Percentiles rank a stretch among this genome's conserved stretches.
These are phyloP conservation scores for Megaustenia siamemsis DNA, from an alignment of 2,888 invertebrate species.

Conservation along the genomic window DNA sequence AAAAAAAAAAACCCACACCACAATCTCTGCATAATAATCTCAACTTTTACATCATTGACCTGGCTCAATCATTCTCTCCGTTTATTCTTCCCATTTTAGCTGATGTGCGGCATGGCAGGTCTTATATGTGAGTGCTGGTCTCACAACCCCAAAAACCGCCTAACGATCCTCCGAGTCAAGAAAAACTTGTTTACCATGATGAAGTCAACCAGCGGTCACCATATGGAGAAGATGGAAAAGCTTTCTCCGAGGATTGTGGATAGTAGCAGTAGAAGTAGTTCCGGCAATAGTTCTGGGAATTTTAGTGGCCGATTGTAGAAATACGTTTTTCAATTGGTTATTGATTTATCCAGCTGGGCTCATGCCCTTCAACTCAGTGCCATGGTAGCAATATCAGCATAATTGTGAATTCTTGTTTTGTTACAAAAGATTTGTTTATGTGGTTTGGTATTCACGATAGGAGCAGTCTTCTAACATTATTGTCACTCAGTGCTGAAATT, in stretches of 20 bases:
- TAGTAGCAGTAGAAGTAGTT: constrained; percentile 44
- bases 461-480: no score
- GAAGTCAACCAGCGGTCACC: constrained; percentile 56
- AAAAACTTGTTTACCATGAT: constrained; percentile 74
- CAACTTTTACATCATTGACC: no score
- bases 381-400: no score
- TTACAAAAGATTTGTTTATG: no score
- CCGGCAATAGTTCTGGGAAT: constrained; percentile 43
- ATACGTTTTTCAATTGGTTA: no score
- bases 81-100: constrained; percentile 58
- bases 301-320: constrained; percentile 20
- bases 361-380: no score
- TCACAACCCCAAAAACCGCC: constrained; percentile 74
- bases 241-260: constrained; percentile 38
- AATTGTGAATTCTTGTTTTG: no score
- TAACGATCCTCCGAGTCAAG: constrained; percentile 77
- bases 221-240: constrained; percentile 44
- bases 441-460: no score
- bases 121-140: constrained; percentile 78
- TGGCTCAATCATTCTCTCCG: not conserved
- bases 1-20: no score
- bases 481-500: no score
- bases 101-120: constrained; percentile 68
- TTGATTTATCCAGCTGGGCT: no score
- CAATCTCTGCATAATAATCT: no score